Evolutionary conservation across 2,888 invertebrate species (phyloP).

Genomic region (Eudemis profundana): DNA sequence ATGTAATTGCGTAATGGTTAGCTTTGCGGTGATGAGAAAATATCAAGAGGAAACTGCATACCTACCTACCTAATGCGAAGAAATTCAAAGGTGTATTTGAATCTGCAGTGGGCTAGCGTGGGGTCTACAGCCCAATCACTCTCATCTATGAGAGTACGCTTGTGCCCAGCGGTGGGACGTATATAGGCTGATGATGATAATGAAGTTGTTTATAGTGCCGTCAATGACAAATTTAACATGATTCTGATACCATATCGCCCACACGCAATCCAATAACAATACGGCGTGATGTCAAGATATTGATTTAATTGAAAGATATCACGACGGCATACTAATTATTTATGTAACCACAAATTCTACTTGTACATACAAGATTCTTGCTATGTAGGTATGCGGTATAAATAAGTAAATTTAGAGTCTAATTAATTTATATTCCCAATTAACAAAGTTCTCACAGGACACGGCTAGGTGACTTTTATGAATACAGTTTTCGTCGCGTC

Average conservation of each 20-base stretch:
- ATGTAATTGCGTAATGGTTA: too few species aligned
- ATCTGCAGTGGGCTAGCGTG: too few species aligned
- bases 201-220: background rate
- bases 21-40: too few species aligned
- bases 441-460: conserved; percentile 11
- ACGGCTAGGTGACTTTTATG: conserved; percentile 28
- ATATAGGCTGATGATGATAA: too few species aligned
- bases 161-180: too few species aligned
- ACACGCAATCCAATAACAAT: conserved; percentile 1
- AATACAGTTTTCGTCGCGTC: conserved; percentile 24
- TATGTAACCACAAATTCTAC: conserved; percentile 12
- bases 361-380: background rate
- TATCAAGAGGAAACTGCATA: too few species aligned
- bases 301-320: conserved; percentile 1
- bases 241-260: conserved; percentile 1
- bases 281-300: background rate
- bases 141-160: too few species aligned
- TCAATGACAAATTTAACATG: conserved; percentile 2
- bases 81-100: too few species aligned
- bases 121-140: too few species aligned
- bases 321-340: background rate
- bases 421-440: conserved; percentile 27
- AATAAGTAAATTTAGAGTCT: conserved; percentile 7
- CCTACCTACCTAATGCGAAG: too few species aligned
- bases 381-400: conserved; percentile 2